phyloP scores from a whole-genome alignment of 2,888 invertebrate genomes.

The Patella caerulea region DNA sequence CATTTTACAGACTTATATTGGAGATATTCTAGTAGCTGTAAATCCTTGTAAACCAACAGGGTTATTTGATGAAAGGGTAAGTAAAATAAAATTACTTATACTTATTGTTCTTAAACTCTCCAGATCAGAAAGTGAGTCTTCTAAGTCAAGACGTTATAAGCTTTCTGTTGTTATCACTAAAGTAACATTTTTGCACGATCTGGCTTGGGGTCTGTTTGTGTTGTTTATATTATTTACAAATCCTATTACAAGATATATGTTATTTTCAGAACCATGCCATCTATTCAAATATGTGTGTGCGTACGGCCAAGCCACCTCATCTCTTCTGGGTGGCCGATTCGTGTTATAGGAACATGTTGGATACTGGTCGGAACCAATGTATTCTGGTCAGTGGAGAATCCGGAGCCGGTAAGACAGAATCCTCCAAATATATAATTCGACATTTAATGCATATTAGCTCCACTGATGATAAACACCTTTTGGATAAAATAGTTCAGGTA shows the following conservation, averaged over 20 bases:
- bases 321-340: conserved; percentile 55
- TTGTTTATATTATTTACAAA: no score
- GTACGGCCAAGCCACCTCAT: conserved; percentile 47
- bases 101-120: no score
- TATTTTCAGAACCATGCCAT: conserved; percentile 47
- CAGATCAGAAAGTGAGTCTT: no score
- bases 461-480: conserved; percentile 48
- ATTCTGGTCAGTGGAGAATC: conserved; percentile 65
- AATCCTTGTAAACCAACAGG: conserved; percentile 63
- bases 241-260: no score
- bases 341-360: conserved; percentile 47
- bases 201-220: no score
- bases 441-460: conserved; percentile 61
- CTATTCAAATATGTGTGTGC: conserved; percentile 41
- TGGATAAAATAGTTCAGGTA: conserved; percentile 66
- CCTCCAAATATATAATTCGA: conserved; percentile 63
- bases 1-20: conserved; percentile 62
- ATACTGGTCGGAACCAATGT: conserved; percentile 53
- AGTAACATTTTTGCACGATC: no score
- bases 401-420: conserved; percentile 66
- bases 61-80: conserved; percentile 57
- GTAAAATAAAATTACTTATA: conserved; percentile 13
- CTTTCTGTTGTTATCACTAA: no score
- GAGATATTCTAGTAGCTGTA: conserved; percentile 65
- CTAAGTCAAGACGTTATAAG: no score